Evolutionary conservation across 2,888 invertebrate species (phyloP).

Genomic region (Ametastegia equiseti): DNA sequence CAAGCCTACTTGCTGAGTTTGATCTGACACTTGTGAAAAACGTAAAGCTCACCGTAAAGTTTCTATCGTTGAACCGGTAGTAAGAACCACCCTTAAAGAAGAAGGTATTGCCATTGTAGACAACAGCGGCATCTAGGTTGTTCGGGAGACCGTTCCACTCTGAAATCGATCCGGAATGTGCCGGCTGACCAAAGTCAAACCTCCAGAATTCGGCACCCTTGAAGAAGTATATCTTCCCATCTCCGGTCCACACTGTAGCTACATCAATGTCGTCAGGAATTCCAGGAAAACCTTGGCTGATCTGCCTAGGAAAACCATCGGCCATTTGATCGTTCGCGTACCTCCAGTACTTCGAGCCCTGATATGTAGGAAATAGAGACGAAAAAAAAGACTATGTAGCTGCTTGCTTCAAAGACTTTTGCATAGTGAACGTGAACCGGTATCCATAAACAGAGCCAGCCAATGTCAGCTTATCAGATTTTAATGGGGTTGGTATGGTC

Average conservation of each 20-base stretch:
- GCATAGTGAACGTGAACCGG: too few relatives aligned
- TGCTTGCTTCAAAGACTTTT: background rate
- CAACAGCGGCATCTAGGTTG: conserved; percentile 86
- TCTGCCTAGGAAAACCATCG: conserved; percentile 93
- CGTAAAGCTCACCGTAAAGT: too few relatives aligned
- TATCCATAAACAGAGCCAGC: too few relatives aligned
- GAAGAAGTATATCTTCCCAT: conserved; percentile 98
- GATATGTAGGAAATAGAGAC: conserved; percentile 36
- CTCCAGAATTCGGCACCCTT: conserved; percentile 89
- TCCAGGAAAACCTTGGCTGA: conserved; percentile 95
- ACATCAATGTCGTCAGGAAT: conserved; percentile 96
- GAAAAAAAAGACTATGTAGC: background rate
- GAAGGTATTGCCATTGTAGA: background rate
- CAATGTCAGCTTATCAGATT: too few relatives aligned
- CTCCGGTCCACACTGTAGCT: conserved; percentile 97
- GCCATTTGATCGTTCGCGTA: conserved; percentile 91
- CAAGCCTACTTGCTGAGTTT: too few relatives aligned
- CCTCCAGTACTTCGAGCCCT: conserved; percentile 92
- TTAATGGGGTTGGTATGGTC: too few relatives aligned
- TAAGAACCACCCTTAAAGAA: too few relatives aligned
- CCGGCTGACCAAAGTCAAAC: background rate
- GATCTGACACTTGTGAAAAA: too few relatives aligned
- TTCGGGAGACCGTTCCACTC: conserved; percentile 96
- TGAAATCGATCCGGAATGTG: conserved; percentile 91
- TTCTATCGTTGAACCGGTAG: too few relatives aligned